These are phyloP conservation scores for Chinchilla lanigera DNA, from an alignment of 2,113 vertebrate genomes.

Conservation along the genomic window DNA sequence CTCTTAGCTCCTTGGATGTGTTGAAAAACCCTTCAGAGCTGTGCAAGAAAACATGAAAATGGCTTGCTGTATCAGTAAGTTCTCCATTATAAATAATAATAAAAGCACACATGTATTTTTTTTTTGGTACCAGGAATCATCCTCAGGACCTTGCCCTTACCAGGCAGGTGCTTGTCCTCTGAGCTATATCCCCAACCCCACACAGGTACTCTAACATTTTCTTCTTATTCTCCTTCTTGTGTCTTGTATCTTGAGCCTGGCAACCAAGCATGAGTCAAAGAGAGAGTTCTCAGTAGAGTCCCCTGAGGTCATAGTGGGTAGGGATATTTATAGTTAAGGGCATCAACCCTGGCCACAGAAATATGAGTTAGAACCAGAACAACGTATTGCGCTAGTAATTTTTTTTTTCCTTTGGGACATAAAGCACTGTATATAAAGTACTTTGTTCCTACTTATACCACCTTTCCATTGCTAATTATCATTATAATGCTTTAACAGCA, in stretches of 20 bases:
- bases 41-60: neutral
- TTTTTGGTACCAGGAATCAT: no score
- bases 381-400: slow-evolving; percentile 55
- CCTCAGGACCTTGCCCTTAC: no score
- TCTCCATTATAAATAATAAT: slow-evolving; percentile 58
- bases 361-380: slow-evolving; percentile 47
- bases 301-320: slow-evolving; percentile 29
- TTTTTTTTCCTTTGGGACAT: slow-evolving; percentile 61
- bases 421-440: slow-evolving; percentile 26
- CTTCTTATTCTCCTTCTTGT: neutral
- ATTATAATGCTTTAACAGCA: slow-evolving; percentile 52
- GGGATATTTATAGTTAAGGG: slow-evolving; percentile 12
- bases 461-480: slow-evolving; percentile 59
- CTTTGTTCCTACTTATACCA: slow-evolving; percentile 50
- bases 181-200: neutral
- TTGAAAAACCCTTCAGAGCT: slow-evolving; percentile 20
- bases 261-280: no score
- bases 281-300: neutral
- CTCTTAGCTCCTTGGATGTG: neutral
- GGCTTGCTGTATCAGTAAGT: slow-evolving; percentile 50
- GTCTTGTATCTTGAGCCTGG: neutral
- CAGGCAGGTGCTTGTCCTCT: no score
- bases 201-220: neutral
- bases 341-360: slow-evolving; percentile 14
- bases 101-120: slow-evolving; percentile 15